phyloP scores from a whole-genome alignment of 2,888 invertebrate species.

The Lasius fuliginosus region DNA sequence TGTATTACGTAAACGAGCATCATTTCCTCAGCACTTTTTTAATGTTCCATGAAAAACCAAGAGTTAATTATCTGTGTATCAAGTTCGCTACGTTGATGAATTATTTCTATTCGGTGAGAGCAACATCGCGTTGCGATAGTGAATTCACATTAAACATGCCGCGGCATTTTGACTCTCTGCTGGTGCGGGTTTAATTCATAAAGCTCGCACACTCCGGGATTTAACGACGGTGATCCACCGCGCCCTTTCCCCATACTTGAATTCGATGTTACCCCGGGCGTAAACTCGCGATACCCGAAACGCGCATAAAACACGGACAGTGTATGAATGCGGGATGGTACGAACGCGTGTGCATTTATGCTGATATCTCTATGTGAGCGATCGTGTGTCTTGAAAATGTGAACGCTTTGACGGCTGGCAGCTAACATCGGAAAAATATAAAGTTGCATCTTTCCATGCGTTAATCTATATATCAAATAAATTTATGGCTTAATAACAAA shows the following conservation, averaged over 20 bases:
- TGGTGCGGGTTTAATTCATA: conserved; percentile 67
- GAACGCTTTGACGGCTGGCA: conserved; percentile 7
- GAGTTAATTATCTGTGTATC: conserved; percentile 3
- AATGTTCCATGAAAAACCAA: neutral
- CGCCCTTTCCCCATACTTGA: neutral
- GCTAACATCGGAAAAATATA: neutral
- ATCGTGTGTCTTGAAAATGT: conserved; percentile 9
- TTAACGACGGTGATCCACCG: conserved; percentile 7
- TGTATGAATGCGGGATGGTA: conserved; percentile 41
- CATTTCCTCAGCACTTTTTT: neutral
- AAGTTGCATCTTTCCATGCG: neutral
- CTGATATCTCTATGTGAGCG: conserved; percentile 22
- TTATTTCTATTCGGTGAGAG: neutral
- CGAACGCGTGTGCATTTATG: conserved; percentile 39
- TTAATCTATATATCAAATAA: neutral
- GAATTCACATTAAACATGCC: conserved; percentile 34
- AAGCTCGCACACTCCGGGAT: conserved; percentile 45
- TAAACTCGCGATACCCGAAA: conserved; percentile 65
- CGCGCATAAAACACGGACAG: conserved; percentile 49
- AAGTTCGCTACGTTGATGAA: conserved; percentile 14
- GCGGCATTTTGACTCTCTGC: conserved; percentile 37
- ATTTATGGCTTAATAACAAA: neutral
- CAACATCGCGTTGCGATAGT: conserved; percentile 32
- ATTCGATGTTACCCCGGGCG: conserved; percentile 53
- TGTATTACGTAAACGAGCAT: neutral